Conservation (phyloP, 2,113 vertebrate genomes). For the Bagarius yarrelli region DNA sequence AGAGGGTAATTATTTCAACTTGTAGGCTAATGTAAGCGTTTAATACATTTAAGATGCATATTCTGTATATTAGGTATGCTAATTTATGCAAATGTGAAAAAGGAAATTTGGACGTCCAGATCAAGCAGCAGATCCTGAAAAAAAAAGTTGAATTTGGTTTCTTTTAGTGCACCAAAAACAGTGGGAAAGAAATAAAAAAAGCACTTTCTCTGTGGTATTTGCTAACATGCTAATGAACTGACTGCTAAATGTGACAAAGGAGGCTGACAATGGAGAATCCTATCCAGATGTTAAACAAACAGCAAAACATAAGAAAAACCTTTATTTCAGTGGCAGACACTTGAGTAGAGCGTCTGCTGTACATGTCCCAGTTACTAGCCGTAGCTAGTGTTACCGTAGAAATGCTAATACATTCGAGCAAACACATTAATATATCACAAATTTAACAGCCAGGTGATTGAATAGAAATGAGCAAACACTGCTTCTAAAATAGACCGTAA, state of each 20-base stretch:
- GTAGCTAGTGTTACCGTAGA: background rate
- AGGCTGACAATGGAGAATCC: too few relatives aligned
- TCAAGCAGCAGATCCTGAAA: background rate
- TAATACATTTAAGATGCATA: background rate
- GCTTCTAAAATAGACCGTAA: background rate
- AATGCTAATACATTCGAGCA: background rate
- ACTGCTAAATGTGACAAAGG: too few relatives aligned
- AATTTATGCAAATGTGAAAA: background rate
- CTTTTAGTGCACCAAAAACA: background rate
- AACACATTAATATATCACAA: background rate
- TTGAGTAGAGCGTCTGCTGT: too few relatives aligned
- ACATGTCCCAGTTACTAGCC: too few relatives aligned
- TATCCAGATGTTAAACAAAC: too few relatives aligned
- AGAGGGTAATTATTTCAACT: background rate
- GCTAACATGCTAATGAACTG: too few relatives aligned
- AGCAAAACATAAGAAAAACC: too few relatives aligned
- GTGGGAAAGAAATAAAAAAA: background rate
- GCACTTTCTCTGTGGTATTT: background rate
- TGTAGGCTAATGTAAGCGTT: background rate
- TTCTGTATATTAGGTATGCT: background rate
- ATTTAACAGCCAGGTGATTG: background rate
- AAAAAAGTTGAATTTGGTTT: background rate
- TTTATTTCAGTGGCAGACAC: too few relatives aligned
- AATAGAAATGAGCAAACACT: conserved; percentile 9
- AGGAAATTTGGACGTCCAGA: background rate